Conservation (phyloP, 1,140 invertebrate species). For the Pseudoatta argentina region DNA sequence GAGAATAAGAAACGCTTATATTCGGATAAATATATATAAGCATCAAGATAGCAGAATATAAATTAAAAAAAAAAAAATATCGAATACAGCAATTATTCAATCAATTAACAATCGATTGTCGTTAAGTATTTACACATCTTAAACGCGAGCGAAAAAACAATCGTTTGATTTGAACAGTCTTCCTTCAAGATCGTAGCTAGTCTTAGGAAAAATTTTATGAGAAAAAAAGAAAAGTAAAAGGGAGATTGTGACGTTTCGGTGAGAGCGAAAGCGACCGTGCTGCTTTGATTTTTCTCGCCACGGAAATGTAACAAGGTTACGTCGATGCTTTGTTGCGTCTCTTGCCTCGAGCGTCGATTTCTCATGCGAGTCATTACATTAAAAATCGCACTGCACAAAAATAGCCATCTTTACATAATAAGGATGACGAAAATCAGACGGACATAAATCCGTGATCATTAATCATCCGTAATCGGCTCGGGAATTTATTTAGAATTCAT, state of each 20-base stretch:
- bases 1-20: neutral
- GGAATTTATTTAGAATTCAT: neutral
- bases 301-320: slow-evolving; percentile 74
- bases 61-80: neutral
- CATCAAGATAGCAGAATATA: neutral
- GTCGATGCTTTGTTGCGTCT: slow-evolving; percentile 65
- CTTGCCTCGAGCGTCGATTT: slow-evolving; percentile 58
- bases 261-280: slow-evolving; percentile 67
- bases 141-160: neutral
- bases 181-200: slow-evolving; percentile 55
- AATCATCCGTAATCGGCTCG: neutral
- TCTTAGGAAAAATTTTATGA: slow-evolving; percentile 45
- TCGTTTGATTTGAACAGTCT: slow-evolving; percentile 3
- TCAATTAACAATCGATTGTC: neutral
- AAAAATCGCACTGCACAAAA: slow-evolving; percentile 8
- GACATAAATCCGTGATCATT: slow-evolving; percentile 15
- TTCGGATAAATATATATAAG: neutral
- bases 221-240: slow-evolving; percentile 63
- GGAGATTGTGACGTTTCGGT: slow-evolving; percentile 47
- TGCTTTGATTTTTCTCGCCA: slow-evolving; percentile 73
- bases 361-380: slow-evolving; percentile 53
- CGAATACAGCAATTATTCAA: neutral
- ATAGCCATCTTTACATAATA: slow-evolving; percentile 41
- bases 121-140: slow-evolving; percentile 9
- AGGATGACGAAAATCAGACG: slow-evolving; percentile 17